Evolutionary conservation across 2,113 vertebrate genomes (phyloP).

Genomic region (Megalops atlanticus): DNA sequence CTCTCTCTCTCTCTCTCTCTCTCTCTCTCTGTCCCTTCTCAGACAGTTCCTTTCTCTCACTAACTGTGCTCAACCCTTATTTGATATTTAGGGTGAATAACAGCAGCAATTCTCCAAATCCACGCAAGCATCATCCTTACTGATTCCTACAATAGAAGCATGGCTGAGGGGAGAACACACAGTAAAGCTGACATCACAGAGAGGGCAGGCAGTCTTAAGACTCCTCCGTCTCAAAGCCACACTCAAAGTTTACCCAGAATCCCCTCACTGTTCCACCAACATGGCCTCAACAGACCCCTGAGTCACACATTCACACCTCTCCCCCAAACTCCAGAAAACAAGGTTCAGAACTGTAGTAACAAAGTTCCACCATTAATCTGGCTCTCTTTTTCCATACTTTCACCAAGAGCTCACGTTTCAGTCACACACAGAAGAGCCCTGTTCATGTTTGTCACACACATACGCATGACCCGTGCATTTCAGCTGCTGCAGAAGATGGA

Average conservation of each 20-base stretch:
- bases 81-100: slow-evolving; percentile 66
- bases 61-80: slow-evolving; percentile 62
- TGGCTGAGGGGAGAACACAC: slow-evolving; percentile 15
- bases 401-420: too few species aligned
- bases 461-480: too few species aligned
- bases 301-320: too few species aligned
- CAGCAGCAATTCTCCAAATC: slow-evolving; percentile 69
- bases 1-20: slow-evolving; percentile 51
- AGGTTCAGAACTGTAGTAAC: too few species aligned
- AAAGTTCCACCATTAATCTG: too few species aligned
- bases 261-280: not conserved
- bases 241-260: slow-evolving; percentile 20
- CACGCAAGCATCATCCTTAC: slow-evolving; percentile 63
- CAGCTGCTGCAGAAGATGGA: too few species aligned
- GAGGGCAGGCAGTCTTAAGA: not conserved
- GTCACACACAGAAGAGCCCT: too few species aligned
- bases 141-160: slow-evolving; percentile 49
- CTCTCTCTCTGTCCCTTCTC: slow-evolving; percentile 51
- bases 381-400: too few species aligned
- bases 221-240: not conserved
- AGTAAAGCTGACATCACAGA: slow-evolving; percentile 17
- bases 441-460: too few species aligned
- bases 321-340: slow-evolving; percentile 13
- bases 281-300: too few species aligned
- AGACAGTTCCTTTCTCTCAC: slow-evolving; percentile 55